Conservation (phyloP, 2,888 invertebrate genomes). For the Diplolepis rosae region DNA sequence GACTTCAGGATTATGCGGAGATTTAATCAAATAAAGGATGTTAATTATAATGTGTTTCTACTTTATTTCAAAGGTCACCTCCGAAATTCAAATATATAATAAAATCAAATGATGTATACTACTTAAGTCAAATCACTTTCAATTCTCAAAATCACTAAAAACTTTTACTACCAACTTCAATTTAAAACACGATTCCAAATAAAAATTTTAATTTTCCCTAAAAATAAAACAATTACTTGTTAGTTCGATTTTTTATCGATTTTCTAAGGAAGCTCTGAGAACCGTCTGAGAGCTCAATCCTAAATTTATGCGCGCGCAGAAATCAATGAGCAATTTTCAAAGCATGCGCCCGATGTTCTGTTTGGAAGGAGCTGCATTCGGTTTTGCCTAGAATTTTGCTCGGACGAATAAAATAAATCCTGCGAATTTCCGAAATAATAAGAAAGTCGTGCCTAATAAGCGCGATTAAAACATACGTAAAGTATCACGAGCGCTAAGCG, state of each 20-base stretch:
- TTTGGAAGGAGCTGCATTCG: constrained; percentile 35
- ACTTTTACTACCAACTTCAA: too few relatives aligned
- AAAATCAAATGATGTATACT: background rate
- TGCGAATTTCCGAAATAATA: constrained; percentile 4
- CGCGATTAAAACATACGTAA: background rate
- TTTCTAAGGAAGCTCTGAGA: too few relatives aligned
- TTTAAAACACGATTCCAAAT: too few relatives aligned
- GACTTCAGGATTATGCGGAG: too few relatives aligned
- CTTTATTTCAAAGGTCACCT: background rate
- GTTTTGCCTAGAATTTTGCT: constrained; percentile 36
- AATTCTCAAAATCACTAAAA: background rate
- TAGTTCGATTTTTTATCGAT: background rate
- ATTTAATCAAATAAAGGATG: too few relatives aligned
- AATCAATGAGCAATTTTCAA: constrained; percentile 72
- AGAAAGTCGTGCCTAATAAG: background rate
- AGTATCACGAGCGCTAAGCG: background rate
- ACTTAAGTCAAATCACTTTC: background rate
- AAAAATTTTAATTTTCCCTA: too few relatives aligned
- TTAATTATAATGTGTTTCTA: too few relatives aligned
- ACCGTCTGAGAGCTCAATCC: background rate
- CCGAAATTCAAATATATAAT: background rate
- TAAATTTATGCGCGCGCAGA: constrained; percentile 66
- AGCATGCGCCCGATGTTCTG: constrained; percentile 65
- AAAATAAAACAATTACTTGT: too few relatives aligned
- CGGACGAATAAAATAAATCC: background rate